Conservation (phyloP, 1,140 invertebrate genomes). For the Lepidurus packardi region DNA sequence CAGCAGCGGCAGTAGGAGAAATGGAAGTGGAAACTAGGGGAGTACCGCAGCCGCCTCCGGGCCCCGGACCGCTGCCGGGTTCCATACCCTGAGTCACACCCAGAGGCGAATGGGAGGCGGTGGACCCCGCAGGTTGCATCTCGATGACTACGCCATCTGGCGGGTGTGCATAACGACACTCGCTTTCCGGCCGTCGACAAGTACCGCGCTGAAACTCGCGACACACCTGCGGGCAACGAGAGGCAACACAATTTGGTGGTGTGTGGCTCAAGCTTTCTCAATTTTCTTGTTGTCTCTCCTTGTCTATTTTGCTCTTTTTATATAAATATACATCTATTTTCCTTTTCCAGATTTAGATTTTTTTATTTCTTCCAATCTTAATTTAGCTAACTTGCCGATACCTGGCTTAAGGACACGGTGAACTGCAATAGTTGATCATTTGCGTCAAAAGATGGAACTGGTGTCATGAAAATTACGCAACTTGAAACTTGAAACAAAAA, state of each 20-base stretch:
- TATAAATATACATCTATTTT: too few relatives aligned
- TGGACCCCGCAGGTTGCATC: conserved; percentile 19
- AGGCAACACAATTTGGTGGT: not conserved
- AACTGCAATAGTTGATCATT: too few relatives aligned
- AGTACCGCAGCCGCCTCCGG: not conserved
- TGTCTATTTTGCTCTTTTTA: too few relatives aligned
- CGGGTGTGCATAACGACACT: conserved; percentile 97
- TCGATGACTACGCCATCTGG: conserved; percentile 66
- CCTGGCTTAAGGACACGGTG: too few relatives aligned
- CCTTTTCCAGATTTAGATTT: too few relatives aligned
- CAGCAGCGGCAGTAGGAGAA: not conserved
- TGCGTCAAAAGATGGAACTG: too few relatives aligned
- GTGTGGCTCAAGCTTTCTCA: too few relatives aligned
- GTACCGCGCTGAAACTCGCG: conserved; percentile 95
- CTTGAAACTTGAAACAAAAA: too few relatives aligned
- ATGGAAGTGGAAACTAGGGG: conserved; percentile 14
- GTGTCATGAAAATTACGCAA: too few relatives aligned
- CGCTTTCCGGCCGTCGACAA: conserved; percentile 89
- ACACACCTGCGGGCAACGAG: conserved; percentile 73
- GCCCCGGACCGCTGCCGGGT: conserved; percentile 66
- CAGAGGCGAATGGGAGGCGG: not conserved
- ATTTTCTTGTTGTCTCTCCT: too few relatives aligned
- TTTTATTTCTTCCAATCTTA: too few relatives aligned
- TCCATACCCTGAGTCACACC: conserved; percentile 64
- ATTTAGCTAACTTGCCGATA: too few relatives aligned